A percentile compares a stretch with the other conserved stretches of the same genome.
These are phyloP conservation scores for Cistogaster globosa DNA, from an alignment of 2,888 invertebrate genomes.

Conservation along the genomic window DNA sequence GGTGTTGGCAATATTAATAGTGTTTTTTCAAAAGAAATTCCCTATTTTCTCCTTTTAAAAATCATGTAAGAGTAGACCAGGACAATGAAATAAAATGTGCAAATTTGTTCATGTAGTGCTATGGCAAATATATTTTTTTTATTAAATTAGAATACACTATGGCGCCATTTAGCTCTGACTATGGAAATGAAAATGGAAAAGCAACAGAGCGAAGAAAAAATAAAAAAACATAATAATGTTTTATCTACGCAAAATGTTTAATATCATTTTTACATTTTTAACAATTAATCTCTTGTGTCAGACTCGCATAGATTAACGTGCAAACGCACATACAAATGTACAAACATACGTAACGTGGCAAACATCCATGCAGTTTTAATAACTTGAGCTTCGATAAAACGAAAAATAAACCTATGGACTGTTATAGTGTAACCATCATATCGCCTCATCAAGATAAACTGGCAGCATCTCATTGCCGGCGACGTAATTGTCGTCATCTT, in stretches of 20 bases:
- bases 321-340: not conserved
- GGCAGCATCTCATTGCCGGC: constrained; percentile 32
- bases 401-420: constrained; percentile 22
- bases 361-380: constrained; percentile 12
- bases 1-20: constrained; percentile 47
- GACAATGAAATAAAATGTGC: constrained; percentile 33
- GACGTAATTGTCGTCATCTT: constrained; percentile 33
- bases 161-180: constrained; percentile 62
- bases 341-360: not conserved
- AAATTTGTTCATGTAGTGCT: constrained; percentile 47
- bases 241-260: constrained; percentile 63
- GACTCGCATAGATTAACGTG: constrained; percentile 36
- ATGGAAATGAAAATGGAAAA: constrained; percentile 13
- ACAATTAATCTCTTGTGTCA: constrained; percentile 70
- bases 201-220: not conserved
- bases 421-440: constrained; percentile 29
- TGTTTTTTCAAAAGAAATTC: no score
- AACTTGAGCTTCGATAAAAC: constrained; percentile 26
- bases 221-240: constrained; percentile 47
- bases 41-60: not conserved
- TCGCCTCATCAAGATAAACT: constrained; percentile 34
- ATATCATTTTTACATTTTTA: constrained; percentile 70
- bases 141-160: constrained; percentile 57
- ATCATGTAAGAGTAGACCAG: constrained; percentile 27
- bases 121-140: constrained; percentile 53